Evolutionary conservation across 2,113 vertebrate genomes (phyloP), one percentile per base, ranked within the genome.

Genomic region (Taxidea taxus): DNA sequence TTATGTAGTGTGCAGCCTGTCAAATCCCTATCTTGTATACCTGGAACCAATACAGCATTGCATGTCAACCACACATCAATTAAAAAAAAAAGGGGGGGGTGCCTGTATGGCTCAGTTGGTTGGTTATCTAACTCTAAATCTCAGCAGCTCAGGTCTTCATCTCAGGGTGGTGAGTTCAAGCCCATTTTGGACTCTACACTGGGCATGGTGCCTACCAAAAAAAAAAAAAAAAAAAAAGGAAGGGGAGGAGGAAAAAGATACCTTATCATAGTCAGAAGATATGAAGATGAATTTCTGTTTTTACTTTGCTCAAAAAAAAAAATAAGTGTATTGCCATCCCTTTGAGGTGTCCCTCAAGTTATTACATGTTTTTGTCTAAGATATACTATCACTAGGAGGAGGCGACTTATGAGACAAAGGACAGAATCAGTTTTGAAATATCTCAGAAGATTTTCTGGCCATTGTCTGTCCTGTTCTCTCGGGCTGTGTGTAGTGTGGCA

Each of bases 381-480:
- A 82, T 42, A 13, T 2, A 27, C 27, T 80, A 1, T 92, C 49
- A 70, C 49, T 58, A 4, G 21, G 62, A 94, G 68, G 7, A 90
- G 29, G 10, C 29, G 60, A 87, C 75, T 95, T 90, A 85, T 47
- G 51, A 85, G 64, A 58, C 70, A 85, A 88, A 90, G 84, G 47
- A 44, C 58, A 81, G 81, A 51, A 74, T 97, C 47, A 58, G n/a
- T 78, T 90, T 77, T 21, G 86, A 96, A 94, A 80, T 82, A 80
- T 74, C 88, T 85, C 49, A 20, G 75, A 12, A 77, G 95, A 47
- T 82, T 68, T 97, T 66, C 86, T 95, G 58, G 42, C 56, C 47
- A 37, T 95, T 92, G 84, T 97, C 44, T 82, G 31, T 54, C 62
- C 72, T 90, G 84, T 91, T 95, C 85, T 81, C 42, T 94, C 47